Percentiles rank a stretch among this genome's conserved stretches.
phyloP scores from a whole-genome alignment of 2,113 vertebrate genomes.

The Pollachius pollachius region DNA sequence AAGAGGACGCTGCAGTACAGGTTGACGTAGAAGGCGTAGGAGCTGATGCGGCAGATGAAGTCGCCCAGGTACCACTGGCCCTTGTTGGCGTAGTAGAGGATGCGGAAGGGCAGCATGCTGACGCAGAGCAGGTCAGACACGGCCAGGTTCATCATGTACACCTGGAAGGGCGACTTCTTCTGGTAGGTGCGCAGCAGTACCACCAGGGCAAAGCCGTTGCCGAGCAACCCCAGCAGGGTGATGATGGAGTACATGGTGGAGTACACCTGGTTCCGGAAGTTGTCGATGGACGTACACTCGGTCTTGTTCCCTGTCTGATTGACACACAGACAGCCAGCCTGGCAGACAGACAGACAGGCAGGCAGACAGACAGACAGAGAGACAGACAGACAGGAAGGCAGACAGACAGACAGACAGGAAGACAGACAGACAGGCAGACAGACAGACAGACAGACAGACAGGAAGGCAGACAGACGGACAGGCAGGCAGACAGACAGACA shows the following conservation, averaged over 20 bases:
- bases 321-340: neutral
- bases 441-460: no score
- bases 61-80: conserved; percentile 86
- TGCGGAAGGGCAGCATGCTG: conserved; percentile 85
- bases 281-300: conserved; percentile 75
- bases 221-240: conserved; percentile 82
- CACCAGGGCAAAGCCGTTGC: conserved; percentile 84
- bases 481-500: neutral
- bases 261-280: conserved; percentile 91
- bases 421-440: no score
- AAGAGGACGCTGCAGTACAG: conserved; percentile 96
- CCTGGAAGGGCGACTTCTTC: conserved; percentile 83
- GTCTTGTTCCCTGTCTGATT: conserved; percentile 12
- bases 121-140: conserved; percentile 89
- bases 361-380: neutral
- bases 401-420: no score
- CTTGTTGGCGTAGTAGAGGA: conserved; percentile 85
- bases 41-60: conserved; percentile 86
- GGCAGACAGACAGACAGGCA: neutral
- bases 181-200: conserved; percentile 80
- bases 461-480: no score
- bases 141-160: conserved; percentile 94
- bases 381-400: no score
- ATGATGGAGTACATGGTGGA: conserved; percentile 88
- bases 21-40: conserved; percentile 90